Base-by-base conservation (phyloP, 2,113 vertebrate species). In the Xyliphius kryptos region DNA sequence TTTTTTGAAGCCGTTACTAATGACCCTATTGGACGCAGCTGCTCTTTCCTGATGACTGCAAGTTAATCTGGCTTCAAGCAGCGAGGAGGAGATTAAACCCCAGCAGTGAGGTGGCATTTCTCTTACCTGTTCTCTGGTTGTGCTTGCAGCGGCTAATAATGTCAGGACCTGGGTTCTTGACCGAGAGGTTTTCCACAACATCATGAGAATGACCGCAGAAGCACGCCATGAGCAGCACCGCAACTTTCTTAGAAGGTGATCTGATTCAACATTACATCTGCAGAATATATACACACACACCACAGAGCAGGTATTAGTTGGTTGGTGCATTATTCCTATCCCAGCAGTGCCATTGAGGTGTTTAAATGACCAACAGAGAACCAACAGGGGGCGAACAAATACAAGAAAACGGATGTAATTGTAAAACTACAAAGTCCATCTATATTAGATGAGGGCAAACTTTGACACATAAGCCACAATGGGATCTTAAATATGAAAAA, bases 181-280 rank as follows among this genome's bases (percentile, higher is more conserved):
- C 77, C 89, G 93, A 66, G 92, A 93, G 38, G 90, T 90, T 14
- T 97, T 97, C 71, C 93, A 94, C 80, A 96, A 93, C 78, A 93
- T 95, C 75, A 95, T 95, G 91, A 89, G 92, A 77, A 88, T 88
- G 72, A 94, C 91, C n/a, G 89, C 92, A 1, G 91, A 97, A 81
- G 88, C 84, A 1, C 87, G 91, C 16, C 93, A 94, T 10, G 87
- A 93, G 20, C 88, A 94, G 62, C 90, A 94, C 74, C 89, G 88
- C 77, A 90, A 85, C 79, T 95, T 97, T 79, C 92, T 97, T 8
- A 83, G 88, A 74, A 97, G 93, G 92, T 97, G 80, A 87, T 74
- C 19, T 0, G 47, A 19, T 20, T 12, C 43, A 32, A 9, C n/a
- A n/a, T n/a, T n/a, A n/a, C n/a, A n/a, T n/a, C n/a, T n/a, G n/a